phyloP scores from a whole-genome alignment of 2,113 vertebrate species.

The Onychorhynchus coronatus region DNA sequence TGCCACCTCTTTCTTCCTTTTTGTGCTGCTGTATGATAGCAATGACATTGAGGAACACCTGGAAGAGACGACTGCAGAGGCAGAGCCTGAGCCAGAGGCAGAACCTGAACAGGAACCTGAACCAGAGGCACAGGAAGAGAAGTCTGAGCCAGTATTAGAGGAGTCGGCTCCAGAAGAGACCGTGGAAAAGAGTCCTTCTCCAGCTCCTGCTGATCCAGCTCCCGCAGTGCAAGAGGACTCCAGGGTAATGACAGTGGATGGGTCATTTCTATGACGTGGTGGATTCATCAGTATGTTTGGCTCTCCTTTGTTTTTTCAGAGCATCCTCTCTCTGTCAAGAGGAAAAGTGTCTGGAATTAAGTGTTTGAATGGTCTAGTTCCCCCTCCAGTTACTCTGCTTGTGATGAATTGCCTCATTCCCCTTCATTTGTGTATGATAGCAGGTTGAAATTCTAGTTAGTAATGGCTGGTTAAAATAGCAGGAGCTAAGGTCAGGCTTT shows the following conservation, averaged over 20 bases:
- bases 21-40: constrained; percentile 60
- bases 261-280: background rate
- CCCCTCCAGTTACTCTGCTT: background rate
- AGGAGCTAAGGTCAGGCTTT: background rate
- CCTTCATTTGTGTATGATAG: background rate
- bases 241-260: constrained; percentile 71
- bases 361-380: background rate
- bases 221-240: constrained; percentile 86
- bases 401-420: background rate
- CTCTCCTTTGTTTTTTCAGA: background rate
- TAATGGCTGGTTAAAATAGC: background rate
- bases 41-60: constrained; percentile 84
- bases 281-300: background rate
- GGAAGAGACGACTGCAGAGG: constrained; percentile 83
- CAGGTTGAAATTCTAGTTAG: background rate
- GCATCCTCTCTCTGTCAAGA: background rate
- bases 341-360: background rate
- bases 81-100: constrained; percentile 81
- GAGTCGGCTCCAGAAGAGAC: constrained; percentile 73
- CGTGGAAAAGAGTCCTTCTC: constrained; percentile 81
- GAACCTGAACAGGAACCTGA: constrained; percentile 83
- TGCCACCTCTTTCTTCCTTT: background rate
- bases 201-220: constrained; percentile 80
- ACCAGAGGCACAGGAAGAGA: constrained; percentile 76
- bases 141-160: constrained; percentile 71